Conservation (phyloP, 2,888 invertebrate genomes). For the Erannis defoliaria region DNA sequence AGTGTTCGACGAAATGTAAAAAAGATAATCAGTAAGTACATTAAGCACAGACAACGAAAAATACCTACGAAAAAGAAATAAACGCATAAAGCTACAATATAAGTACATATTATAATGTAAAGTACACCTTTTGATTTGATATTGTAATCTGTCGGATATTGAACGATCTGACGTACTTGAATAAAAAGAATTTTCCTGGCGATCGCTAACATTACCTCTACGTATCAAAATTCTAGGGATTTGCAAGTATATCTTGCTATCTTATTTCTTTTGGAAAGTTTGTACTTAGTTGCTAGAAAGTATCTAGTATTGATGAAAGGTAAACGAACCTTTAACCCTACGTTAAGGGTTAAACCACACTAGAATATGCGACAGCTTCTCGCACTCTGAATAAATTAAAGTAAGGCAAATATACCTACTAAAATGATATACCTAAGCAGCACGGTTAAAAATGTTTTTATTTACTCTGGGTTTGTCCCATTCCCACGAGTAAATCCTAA, state of each 20-base stretch:
- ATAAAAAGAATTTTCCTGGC: conserved; percentile 1
- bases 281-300: not conserved
- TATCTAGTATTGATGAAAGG: conserved; percentile 6
- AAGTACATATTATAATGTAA: no score
- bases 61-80: no score
- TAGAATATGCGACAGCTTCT: not conserved
- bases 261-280: conserved; percentile 1
- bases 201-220: not conserved
- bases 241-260: conserved; percentile 13
- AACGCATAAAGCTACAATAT: no score
- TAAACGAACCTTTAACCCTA: conserved; percentile 6
- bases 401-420: no score
- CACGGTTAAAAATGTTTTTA: no score
- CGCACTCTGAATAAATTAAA: no score
- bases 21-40: no score
- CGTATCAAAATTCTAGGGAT: conserved; percentile 6
- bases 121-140: not conserved
- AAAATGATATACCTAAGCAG: no score
- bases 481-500: no score
- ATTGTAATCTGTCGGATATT: conserved; percentile 1
- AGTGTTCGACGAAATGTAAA: no score
- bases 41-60: no score
- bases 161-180: not conserved
- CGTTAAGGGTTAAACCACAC: not conserved
- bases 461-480: no score